Evolutionary conservation across 2,888 invertebrate species (phyloP).

Genomic region (Alloscopus bannaensis): DNA sequence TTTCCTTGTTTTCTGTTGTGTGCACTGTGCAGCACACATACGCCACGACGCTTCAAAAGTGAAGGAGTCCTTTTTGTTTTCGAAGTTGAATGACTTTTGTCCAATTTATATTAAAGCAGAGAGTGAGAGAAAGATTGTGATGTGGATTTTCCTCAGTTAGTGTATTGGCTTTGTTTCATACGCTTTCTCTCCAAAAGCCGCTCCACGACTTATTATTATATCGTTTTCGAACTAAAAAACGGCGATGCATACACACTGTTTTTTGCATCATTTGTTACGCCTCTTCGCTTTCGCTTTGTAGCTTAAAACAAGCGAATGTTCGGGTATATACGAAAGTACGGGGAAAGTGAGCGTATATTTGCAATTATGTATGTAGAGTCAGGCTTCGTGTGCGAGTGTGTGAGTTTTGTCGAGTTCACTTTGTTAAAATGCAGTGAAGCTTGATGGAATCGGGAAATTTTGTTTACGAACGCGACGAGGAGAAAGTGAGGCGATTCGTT

Average conservation of each 20-base stretch:
- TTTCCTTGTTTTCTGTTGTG: neutral
- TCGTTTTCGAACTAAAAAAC: neutral
- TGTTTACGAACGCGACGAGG: conserved; percentile 23
- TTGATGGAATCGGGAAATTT: conserved; percentile 29
- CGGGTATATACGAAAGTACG: too few relatives aligned
- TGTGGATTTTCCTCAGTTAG: conserved; percentile 4
- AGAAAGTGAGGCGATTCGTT: neutral
- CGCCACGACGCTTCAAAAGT: too few relatives aligned
- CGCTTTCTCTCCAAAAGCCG: neutral
- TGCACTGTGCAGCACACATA: too few relatives aligned
- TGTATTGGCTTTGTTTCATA: too few relatives aligned
- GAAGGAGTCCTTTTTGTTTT: too few relatives aligned
- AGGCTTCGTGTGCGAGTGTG: neutral
- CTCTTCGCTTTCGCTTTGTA: conserved; percentile 14
- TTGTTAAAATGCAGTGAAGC: conserved; percentile 47
- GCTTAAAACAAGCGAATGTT: too few relatives aligned
- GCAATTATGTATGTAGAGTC: too few relatives aligned
- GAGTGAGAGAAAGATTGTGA: too few relatives aligned
- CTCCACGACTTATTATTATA: conserved; percentile 21
- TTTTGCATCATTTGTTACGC: conserved; percentile 40
- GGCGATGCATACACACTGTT: neutral
- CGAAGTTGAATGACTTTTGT: conserved; percentile 4
- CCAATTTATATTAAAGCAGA: too few relatives aligned
- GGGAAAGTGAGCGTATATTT: too few relatives aligned
- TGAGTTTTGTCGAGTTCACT: conserved; percentile 12